Evolutionary conservation across 1,140 invertebrate species (phyloP), one percentile per base, ranked within the genome.

Genomic region (Calliphora vicina): DNA sequence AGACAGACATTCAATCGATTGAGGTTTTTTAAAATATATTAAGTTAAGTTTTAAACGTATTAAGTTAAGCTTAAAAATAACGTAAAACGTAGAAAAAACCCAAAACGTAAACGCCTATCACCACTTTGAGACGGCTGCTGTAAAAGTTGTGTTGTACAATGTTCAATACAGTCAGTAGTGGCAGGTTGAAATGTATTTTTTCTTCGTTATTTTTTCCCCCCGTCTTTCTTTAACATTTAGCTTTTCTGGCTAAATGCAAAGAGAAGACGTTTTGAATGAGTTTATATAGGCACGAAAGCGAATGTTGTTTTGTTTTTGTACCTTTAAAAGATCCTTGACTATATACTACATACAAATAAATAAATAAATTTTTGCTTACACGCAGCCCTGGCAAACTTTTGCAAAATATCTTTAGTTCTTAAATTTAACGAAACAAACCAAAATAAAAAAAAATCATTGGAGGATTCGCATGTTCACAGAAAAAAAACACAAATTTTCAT

Each of bases 21-120:
- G 74, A 78, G 35, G 74, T 42, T 43, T 43, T n/a, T 43, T 78
- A 78, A 78, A 76, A 42, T 78, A 43, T 78, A 78, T 78, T 78
- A 78, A 78, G 74, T 78, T 78, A 43, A 78, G 20, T 20, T 78
- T 78, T 78, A 78, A 78, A 78, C 74, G 74, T 78, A 78, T 78
- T 78, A 78, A 78, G 35, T 78, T 78, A 78, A 78, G 74, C 74
- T 43, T 20, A 76, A 42, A 10, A 20, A 29, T 29, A 74, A n/a
- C 25, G 10, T 25, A 35, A 29, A 29, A 25, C n/a, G 10, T 23
- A 78, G n/a, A 78, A 35, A 23, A 23, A 78, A 78, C n/a, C 10
- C n/a, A 78, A 67, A 67, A 67, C 61, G 74, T 78, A 78, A 78
- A 78, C 74, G 74, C 74, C 74, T 78, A 78, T 78, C 74, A 45